Evolutionary conservation across 1,140 invertebrate species (phyloP), one percentile per base, ranked within the genome.

Genomic region (Drosophila ogumai): DNA sequence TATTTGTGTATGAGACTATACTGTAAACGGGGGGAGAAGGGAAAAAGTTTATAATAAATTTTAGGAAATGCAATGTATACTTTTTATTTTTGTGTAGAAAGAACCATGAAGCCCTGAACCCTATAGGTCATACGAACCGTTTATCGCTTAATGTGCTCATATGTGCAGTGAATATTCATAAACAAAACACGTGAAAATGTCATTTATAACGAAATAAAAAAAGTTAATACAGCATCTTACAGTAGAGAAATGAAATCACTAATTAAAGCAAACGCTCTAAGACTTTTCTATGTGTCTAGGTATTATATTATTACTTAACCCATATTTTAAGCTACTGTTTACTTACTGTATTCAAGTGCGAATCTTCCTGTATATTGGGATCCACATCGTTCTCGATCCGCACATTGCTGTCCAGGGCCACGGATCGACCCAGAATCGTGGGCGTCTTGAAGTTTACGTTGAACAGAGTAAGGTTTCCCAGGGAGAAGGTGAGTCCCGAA

Each of bases 1-100:
- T 94, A 94, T 72, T 94, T 94, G 17, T 90, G 61, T 7, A 95
- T 93, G 9, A 95, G 73, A 69, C 93, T 91, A 6, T 93, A 92
- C 95, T 95, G 68, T 10, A 74, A 52, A 7, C n/a, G 6, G 32
- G 41, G 6, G 36, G 9, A 13, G 0, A 13, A 17, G 22, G 2
- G n/a, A 1, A 12, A 15, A 7, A 22, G 3, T 36, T 22, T 36
- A 8, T 8, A 52, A 22, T 12, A 50, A 0, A 17, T 17, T 32
- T 52, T 3, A 8, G 13, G 6, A 19, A 34, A 15, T 19, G 9
- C 3, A 36, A 22, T 7, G 6, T 13, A 25, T 6, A 46, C 12
- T 19, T 19, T 10, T 8, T 17, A 19, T 52, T 19, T 34, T 34
- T 19, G 6, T 13, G 3, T 50, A 32, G n/a, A n/a, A 50, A 32